Percentiles rank a stretch among this genome's conserved stretches.
These are phyloP conservation scores for Ploceus nigricollis DNA, from an alignment of 2,113 vertebrate species.

Conservation along the genomic window DNA sequence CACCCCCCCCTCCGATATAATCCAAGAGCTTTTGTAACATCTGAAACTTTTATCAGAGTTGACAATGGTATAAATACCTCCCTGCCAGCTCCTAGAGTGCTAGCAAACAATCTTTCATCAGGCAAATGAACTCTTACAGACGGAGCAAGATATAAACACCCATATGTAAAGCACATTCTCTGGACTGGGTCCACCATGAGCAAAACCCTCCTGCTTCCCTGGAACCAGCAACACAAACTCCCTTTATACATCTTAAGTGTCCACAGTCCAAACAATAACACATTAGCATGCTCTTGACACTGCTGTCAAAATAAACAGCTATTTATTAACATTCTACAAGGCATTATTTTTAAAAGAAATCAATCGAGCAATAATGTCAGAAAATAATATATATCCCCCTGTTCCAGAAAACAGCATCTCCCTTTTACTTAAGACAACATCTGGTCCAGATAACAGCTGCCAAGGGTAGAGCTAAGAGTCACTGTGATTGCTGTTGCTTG, in stretches of 20 bases:
- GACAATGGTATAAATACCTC: conserved; percentile 44
- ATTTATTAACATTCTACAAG: conserved; percentile 63
- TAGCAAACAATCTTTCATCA: conserved; percentile 57
- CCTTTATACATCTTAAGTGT: conserved; percentile 10
- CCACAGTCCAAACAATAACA: conserved; percentile 59
- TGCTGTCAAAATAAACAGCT: conserved; percentile 69
- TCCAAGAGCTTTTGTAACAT: not conserved
- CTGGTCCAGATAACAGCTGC: conserved; percentile 67
- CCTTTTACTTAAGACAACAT: conserved; percentile 67
- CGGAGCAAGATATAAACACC: conserved; percentile 20
- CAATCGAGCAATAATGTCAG: conserved; percentile 53
- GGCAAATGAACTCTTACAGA: conserved; percentile 46
- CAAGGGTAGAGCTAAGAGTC: not conserved
- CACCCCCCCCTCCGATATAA: not conserved
- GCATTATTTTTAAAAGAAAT: conserved; percentile 57
- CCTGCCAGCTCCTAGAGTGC: conserved; percentile 38
- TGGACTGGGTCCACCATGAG: conserved; percentile 19
- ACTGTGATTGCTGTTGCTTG: not conserved
- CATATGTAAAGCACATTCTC: conserved; percentile 59
- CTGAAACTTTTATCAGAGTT: conserved; percentile 24
- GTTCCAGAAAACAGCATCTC: conserved; percentile 68
- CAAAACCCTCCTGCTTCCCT: conserved; percentile 36
- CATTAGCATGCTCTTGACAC: conserved; percentile 56
- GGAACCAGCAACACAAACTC: conserved; percentile 32
- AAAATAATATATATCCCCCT: conserved; percentile 46